These are phyloP conservation scores for Balaeniceps rex DNA, from an alignment of 2,113 vertebrate species.

Conservation along the genomic window DNA sequence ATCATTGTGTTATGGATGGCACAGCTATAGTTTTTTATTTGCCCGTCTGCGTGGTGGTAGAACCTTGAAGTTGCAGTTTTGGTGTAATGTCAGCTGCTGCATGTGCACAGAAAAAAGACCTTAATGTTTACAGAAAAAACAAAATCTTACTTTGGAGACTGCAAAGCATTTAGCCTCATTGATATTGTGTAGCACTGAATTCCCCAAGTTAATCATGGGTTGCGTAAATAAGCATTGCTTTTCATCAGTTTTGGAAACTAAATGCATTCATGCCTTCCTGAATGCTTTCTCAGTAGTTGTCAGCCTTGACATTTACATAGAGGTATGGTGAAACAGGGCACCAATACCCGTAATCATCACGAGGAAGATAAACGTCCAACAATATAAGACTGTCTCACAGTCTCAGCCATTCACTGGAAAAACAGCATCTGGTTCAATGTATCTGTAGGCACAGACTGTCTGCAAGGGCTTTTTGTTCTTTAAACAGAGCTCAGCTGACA, in stretches of 20 bases:
- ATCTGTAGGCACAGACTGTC: background rate
- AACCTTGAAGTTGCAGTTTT: background rate
- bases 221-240: background rate
- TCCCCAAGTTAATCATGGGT: background rate
- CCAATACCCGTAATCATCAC: background rate
- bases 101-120: background rate
- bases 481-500: slow-evolving; percentile 12
- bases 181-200: background rate
- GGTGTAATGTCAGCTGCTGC: background rate
- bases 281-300: background rate
- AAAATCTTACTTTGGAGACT: background rate
- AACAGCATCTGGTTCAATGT: background rate
- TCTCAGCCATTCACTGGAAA: background rate
- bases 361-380: background rate
- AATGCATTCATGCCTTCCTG: background rate
- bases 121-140: background rate
- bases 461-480: slow-evolving; percentile 29
- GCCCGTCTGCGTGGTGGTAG: background rate
- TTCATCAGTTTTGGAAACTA: background rate
- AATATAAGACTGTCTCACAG: background rate
- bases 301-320: background rate
- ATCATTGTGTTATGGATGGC: background rate
- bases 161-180: background rate
- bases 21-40: background rate
- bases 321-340: background rate